Conservation (phyloP, 2,888 invertebrate species). For the Calliphora vomitoria region DNA sequence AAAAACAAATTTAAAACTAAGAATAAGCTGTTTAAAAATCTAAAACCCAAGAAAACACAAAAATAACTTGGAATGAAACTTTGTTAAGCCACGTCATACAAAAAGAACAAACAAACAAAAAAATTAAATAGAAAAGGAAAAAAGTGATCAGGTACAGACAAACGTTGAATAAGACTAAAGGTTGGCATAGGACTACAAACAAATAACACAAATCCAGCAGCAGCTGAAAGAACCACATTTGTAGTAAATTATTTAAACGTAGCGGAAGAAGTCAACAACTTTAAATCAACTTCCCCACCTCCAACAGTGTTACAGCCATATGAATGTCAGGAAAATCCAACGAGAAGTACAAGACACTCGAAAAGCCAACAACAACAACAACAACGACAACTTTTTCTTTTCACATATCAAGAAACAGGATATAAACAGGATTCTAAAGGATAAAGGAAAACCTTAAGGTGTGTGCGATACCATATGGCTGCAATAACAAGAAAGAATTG, state of each 20-base stretch:
- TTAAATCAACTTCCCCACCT: constrained; percentile 73
- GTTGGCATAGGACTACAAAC: constrained; percentile 38
- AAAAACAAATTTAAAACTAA: constrained; percentile 58
- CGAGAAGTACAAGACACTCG: constrained; percentile 38
- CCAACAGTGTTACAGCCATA: constrained; percentile 7
- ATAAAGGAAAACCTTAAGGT: constrained; percentile 70
- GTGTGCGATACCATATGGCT: constrained; percentile 69
- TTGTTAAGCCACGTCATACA: constrained; percentile 35
- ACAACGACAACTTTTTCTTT: constrained; percentile 50
- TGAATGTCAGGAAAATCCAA: constrained; percentile 40
- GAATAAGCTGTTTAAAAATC: constrained; percentile 54
- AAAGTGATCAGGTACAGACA: constrained; percentile 52
- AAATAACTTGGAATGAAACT: constrained; percentile 38
- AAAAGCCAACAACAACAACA: constrained; percentile 62
- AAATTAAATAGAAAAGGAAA: constrained; percentile 26
- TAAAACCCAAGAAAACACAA: constrained; percentile 34
- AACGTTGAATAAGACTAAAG: constrained; percentile 24
- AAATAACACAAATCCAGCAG: constrained; percentile 45
- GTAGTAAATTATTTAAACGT: constrained; percentile 76
- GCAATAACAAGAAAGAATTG: background rate
- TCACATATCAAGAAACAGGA: constrained; percentile 66
- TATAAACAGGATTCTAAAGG: constrained; percentile 71
- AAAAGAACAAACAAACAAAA: constrained; percentile 9
- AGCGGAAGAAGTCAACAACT: constrained; percentile 77
- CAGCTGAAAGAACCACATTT: constrained; percentile 66